These are phyloP conservation scores for Trichoplusia ni DNA, from an alignment of 1,140 invertebrate species.

Conservation along the genomic window DNA sequence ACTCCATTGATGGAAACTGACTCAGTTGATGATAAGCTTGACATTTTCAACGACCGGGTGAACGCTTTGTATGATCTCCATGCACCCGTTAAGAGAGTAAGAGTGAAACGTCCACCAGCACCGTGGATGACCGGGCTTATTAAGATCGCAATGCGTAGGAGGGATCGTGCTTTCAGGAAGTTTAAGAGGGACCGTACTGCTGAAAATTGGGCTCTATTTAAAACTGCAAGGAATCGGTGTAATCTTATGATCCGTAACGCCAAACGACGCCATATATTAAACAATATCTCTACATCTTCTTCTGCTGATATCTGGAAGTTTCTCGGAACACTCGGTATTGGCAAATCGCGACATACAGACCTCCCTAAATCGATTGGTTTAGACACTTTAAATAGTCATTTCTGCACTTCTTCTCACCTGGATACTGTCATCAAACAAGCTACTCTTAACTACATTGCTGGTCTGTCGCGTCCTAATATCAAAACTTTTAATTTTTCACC, in stretches of 20 bases:
- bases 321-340: slow-evolving; percentile 12
- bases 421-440: too few species aligned
- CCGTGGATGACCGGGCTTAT: background rate
- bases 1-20: background rate
- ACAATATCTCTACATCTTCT: background rate
- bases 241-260: background rate
- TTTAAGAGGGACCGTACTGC: background rate
- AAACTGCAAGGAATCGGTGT: background rate
- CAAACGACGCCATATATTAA: background rate
- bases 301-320: slow-evolving; percentile 9
- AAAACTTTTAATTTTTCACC: too few species aligned
- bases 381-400: too few species aligned
- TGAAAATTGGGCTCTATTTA: background rate
- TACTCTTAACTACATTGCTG: too few species aligned
- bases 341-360: background rate
- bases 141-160: background rate
- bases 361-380: background rate
- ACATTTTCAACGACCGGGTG: background rate
- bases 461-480: too few species aligned
- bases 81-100: background rate
- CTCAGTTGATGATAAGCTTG: background rate
- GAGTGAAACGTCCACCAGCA: background rate
- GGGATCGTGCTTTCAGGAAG: background rate
- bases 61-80: background rate
- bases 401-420: too few species aligned